Base-by-base conservation (phyloP, 2,113 vertebrate genomes). In the Ctenodactylus gundi region DNA sequence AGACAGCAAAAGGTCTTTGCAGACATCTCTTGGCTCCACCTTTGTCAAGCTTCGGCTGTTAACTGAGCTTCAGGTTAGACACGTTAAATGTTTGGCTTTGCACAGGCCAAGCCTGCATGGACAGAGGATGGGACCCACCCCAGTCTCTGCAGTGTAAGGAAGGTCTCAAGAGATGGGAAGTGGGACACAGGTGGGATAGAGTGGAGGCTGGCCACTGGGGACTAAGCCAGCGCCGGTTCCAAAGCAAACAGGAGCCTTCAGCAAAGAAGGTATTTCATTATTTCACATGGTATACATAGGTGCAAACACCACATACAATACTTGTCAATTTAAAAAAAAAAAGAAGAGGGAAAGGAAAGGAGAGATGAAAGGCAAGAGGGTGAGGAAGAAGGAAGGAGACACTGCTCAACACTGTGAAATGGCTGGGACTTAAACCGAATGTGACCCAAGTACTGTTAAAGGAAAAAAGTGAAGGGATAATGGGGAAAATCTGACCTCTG, bases 101-200 rank as follows among this genome's bases (percentile, higher is more conserved):
- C 4, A 51, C 18, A 51, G 44, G 80, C 29, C 53, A 55, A 12
- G 15, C 7, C 64, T 41, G 17, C 7, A 1, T 13, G 21, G n/a
- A 44, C 44, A 78, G 36, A 58, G 46, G 41, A 82, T 3, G 0
- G 18, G 53, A 21, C 25, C 57, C 44, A 8, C 1, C 25, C 31
- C 65, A 41, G 58, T 46, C 17, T 21, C 11, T 65, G 39, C 41
- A 72, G 39, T 64, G 41, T 10, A 57, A 18, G 34, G 81, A 23
- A 6, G 6, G 41, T 70, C 85, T 51, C 23, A 29, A n/a, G n/a
- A 68, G 62, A 53, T 17, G 78, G 1, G 51, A 14, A 27, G 36
- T 29, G 25, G 1, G 46, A 31, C 25, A 13, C n/a, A 21, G 13
- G 25, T 0, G 17, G 10, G 1, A 7, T n/a, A n/a, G n/a, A n/a